phyloP scores from a whole-genome alignment of 2,888 invertebrate genomes.

The Melanophora roralis region DNA sequence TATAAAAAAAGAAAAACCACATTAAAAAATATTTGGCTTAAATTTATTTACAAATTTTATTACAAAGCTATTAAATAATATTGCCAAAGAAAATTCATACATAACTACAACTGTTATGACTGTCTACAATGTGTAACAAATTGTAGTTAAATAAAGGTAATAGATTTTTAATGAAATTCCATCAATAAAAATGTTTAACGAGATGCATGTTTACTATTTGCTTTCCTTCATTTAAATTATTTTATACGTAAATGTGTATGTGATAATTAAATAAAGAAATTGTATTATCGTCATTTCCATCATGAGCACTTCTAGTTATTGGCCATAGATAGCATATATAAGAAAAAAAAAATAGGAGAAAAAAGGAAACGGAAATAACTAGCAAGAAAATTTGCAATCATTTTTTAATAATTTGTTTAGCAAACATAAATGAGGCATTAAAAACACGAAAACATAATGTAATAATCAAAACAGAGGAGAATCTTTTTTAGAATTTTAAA shows the following conservation, averaged over 20 bases:
- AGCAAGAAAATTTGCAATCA: slow-evolving; percentile 9
- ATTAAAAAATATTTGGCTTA: no score
- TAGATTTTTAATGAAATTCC: slow-evolving; percentile 58
- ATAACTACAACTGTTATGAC: background rate
- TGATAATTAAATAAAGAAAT: slow-evolving; percentile 26
- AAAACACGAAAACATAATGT: background rate
- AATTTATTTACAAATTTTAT: no score
- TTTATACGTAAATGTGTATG: slow-evolving; percentile 25
- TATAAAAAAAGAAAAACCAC: no score
- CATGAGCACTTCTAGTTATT: background rate
- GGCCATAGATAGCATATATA: background rate
- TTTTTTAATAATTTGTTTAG: background rate
- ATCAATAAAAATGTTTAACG: slow-evolving; percentile 33
- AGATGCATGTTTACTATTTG: slow-evolving; percentile 1
- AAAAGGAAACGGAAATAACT: slow-evolving; percentile 20
- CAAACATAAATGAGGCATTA: background rate
- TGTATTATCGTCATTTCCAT: background rate
- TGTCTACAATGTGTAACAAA: background rate
- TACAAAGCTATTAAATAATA: no score
- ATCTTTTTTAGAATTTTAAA: no score
- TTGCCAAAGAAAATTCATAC: background rate
- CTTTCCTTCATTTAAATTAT: background rate
- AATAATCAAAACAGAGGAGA: background rate
- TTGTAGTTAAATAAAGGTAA: slow-evolving; percentile 28
- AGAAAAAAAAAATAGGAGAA: background rate